Conservation (phyloP, 2,888 invertebrate species). For the Lordiphosa andalusiaca region DNA sequence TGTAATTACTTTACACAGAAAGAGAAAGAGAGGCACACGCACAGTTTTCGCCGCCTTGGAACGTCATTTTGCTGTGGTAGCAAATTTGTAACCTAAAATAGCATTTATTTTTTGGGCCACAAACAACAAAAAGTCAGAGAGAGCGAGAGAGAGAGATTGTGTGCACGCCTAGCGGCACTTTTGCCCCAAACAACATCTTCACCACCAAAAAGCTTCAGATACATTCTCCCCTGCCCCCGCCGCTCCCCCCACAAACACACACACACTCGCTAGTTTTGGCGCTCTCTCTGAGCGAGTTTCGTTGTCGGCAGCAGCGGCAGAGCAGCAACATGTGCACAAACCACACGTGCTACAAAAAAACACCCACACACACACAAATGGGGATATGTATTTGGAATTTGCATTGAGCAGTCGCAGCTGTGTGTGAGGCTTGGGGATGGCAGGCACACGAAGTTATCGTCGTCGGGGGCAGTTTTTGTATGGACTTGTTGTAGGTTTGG, state of each 20-base stretch:
- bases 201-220: conserved; percentile 14
- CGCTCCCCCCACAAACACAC: not conserved
- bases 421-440: conserved; percentile 23
- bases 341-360: conserved; percentile 74
- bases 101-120: conserved; percentile 40
- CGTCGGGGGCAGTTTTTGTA: conserved; percentile 7
- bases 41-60: conserved; percentile 29
- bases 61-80: conserved; percentile 49
- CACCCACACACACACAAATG: conserved; percentile 30
- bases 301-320: conserved; percentile 9
- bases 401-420: conserved; percentile 59
- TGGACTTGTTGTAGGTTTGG: conserved; percentile 3
- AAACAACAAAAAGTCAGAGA: conserved; percentile 29
- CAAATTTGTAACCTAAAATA: conserved; percentile 70
- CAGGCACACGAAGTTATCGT: conserved; percentile 34
- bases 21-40: not conserved
- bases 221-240: conserved; percentile 2
- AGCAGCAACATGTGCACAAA: conserved; percentile 72
- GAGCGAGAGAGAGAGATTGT: conserved; percentile 29
- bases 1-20: conserved; percentile 26
- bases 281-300: conserved; percentile 20
- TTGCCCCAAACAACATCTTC: conserved; percentile 53
- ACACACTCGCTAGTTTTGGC: conserved; percentile 30
- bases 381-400: conserved; percentile 62
- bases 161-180: conserved; percentile 69